phyloP scores from a whole-genome alignment of 2,888 invertebrate species.

The Drosophila paranaensis region DNA sequence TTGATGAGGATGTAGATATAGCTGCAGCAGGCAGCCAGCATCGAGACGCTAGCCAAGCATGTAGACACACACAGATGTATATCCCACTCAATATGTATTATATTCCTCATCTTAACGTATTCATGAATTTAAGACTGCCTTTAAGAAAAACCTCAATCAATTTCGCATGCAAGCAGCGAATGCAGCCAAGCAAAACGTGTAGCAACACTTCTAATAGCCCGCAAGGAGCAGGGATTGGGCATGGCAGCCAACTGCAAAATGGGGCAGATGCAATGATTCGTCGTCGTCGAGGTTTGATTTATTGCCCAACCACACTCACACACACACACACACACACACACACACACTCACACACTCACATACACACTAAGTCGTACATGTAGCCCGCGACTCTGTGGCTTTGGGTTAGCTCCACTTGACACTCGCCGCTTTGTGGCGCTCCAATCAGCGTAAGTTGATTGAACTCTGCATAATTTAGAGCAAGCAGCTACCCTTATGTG shows the following conservation, averaged over 20 bases:
- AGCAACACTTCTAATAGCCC: conserved; percentile 55
- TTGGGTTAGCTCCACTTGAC: conserved; percentile 56
- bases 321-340: conserved; percentile 25
- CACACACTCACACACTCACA: conserved; percentile 18
- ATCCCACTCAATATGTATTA: conserved; percentile 2
- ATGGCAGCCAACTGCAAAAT: conserved; percentile 5
- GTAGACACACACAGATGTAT: neutral
- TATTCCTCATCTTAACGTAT: neutral
- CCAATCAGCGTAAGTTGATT: conserved; percentile 69
- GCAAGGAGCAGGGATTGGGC: conserved; percentile 20
- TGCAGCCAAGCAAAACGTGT: conserved; percentile 54
- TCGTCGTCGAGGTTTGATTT: conserved; percentile 52
- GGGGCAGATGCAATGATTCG: conserved; percentile 46
- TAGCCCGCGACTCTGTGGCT: conserved; percentile 45
- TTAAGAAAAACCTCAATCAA: conserved; percentile 43
- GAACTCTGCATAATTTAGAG: conserved; percentile 69
- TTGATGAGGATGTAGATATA: conserved; percentile 59
- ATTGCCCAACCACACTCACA: conserved; percentile 41
- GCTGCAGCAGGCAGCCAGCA: conserved; percentile 27
- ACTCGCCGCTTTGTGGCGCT: conserved; percentile 63
- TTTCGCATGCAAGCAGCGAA: conserved; percentile 43
- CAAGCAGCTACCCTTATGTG: conserved; percentile 40
- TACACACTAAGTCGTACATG: conserved; percentile 12
- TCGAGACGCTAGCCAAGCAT: conserved; percentile 25
- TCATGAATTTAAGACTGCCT: conserved; percentile 37